Conservation (phyloP, 2,888 invertebrate genomes). For the Ophion obscuratus region DNA sequence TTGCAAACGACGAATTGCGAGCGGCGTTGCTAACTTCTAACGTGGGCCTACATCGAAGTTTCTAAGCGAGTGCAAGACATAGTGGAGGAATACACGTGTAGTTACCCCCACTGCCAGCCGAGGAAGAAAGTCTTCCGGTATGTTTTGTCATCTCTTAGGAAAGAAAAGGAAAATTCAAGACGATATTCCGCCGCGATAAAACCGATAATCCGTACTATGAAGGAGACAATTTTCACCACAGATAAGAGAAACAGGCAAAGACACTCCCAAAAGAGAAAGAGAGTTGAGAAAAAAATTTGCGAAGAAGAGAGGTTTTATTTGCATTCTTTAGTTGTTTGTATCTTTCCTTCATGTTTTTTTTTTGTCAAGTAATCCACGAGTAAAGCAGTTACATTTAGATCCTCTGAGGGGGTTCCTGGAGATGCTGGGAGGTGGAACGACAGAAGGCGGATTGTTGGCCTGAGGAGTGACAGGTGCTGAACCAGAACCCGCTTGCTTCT, state of each 20-base stretch:
- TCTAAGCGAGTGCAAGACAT: slow-evolving; percentile 77
- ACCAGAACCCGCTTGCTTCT: slow-evolving; percentile 88
- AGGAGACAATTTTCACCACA: slow-evolving; percentile 68
- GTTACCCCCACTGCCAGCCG: slow-evolving; percentile 38
- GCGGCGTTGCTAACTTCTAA: not conserved
- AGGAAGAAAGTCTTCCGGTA: slow-evolving; percentile 14
- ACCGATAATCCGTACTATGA: slow-evolving; percentile 69
- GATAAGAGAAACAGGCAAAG: slow-evolving; percentile 63
- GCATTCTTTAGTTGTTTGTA: not conserved
- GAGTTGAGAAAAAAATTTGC: slow-evolving; percentile 13
- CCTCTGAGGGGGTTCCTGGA: slow-evolving; percentile 92
- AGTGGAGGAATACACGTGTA: slow-evolving; percentile 76
- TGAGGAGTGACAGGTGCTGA: slow-evolving; percentile 91
- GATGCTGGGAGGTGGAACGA: slow-evolving; percentile 86
- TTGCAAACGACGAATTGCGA: not conserved
- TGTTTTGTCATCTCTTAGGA: not conserved
- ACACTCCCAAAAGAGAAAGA: slow-evolving; percentile 16
- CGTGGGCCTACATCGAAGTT: slow-evolving; percentile 52
- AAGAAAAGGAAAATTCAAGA: slow-evolving; percentile 68
- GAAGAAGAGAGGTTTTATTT: slow-evolving; percentile 22
- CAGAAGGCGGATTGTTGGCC: slow-evolving; percentile 86
- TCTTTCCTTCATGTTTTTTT: slow-evolving; percentile 15
- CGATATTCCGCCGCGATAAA: slow-evolving; percentile 76
- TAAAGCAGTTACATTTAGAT: slow-evolving; percentile 90
- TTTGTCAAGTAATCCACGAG: slow-evolving; percentile 76